Percentiles rank a stretch among this genome's conserved stretches.
These are phyloP conservation scores for Octodonta nipae DNA, from an alignment of 2,888 invertebrate species.

Conservation along the genomic window DNA sequence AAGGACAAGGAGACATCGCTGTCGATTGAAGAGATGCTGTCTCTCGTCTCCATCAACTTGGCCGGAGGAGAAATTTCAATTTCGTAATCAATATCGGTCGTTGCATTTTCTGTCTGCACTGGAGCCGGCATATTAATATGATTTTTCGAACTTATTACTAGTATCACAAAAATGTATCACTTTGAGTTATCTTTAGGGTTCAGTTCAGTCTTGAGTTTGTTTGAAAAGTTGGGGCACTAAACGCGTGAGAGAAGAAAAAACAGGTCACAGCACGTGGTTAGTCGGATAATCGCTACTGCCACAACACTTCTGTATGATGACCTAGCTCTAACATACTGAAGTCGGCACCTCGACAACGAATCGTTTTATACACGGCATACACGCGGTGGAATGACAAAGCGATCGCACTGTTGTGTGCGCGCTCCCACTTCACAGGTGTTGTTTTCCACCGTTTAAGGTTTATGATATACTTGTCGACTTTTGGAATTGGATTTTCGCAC, in stretches of 20 bases:
- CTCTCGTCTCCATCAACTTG: constrained; percentile 43
- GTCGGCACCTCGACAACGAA: constrained; percentile 5
- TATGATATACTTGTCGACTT: too few species aligned
- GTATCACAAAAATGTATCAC: constrained; percentile 26
- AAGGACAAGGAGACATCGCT: constrained; percentile 46
- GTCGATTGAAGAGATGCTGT: constrained; percentile 48
- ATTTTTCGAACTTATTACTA: constrained; percentile 22
- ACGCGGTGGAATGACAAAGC: too few species aligned
- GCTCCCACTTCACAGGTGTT: too few species aligned
- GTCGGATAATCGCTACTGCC: constrained; percentile 29
- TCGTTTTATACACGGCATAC: constrained; percentile 10
- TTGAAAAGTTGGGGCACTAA: too few species aligned
- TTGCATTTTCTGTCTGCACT: constrained; percentile 22
- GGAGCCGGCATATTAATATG: constrained; percentile 28
- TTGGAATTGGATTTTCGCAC: too few species aligned
- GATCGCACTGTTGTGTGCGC: too few species aligned
- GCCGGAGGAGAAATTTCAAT: constrained; percentile 29
- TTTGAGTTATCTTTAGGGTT: constrained; percentile 18
- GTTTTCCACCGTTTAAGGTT: too few species aligned
- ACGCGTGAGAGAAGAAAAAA: too few species aligned
- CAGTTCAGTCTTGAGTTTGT: too few species aligned
- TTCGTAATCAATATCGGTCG: constrained; percentile 4
- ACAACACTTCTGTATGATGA: constrained; percentile 31
- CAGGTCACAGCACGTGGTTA: constrained; percentile 25
- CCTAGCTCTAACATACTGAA: constrained; percentile 26